A percentile compares a stretch with the other conserved stretches of the same genome.
Evolutionary conservation across 2,113 vertebrate genomes (phyloP).

Genomic region (Neolamprologus sp.): DNA sequence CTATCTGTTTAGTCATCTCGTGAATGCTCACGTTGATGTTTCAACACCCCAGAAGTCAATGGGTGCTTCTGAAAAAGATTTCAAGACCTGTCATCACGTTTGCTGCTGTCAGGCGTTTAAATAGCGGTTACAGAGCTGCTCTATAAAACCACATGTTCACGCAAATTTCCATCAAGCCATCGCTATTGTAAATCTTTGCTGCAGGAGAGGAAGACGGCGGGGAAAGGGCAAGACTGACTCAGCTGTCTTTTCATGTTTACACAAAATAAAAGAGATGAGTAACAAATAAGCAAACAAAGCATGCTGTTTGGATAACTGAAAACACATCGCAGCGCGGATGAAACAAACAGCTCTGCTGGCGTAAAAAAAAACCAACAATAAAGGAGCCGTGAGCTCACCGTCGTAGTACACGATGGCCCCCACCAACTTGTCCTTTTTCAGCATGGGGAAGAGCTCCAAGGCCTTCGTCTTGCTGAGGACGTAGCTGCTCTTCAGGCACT

Average conservation of each 20-base stretch:
- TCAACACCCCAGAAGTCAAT: neutral
- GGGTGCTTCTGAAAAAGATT: neutral
- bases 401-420: slow-evolving; percentile 98
- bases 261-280: neutral
- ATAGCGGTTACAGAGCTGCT: neutral
- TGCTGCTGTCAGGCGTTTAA: neutral
- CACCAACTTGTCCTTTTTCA: slow-evolving; percentile 87
- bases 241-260: neutral
- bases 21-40: neutral
- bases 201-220: neutral
- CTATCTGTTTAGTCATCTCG: neutral
- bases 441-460: slow-evolving; percentile 93
- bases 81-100: neutral
- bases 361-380: rapidly evolving
- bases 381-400: slow-evolving; percentile 67
- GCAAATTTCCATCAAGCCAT: neutral
- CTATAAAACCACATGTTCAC: neutral
- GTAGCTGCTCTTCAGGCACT: slow-evolving; percentile 93
- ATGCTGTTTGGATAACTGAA: neutral
- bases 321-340: neutral
- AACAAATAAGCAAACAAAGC: neutral
- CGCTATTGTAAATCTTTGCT: neutral
- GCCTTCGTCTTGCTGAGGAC: slow-evolving; percentile 88
- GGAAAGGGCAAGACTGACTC: neutral
- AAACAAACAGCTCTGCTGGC: neutral